phyloP scores from a whole-genome alignment of 2,888 invertebrate species.

The Drosophila greeni region DNA sequence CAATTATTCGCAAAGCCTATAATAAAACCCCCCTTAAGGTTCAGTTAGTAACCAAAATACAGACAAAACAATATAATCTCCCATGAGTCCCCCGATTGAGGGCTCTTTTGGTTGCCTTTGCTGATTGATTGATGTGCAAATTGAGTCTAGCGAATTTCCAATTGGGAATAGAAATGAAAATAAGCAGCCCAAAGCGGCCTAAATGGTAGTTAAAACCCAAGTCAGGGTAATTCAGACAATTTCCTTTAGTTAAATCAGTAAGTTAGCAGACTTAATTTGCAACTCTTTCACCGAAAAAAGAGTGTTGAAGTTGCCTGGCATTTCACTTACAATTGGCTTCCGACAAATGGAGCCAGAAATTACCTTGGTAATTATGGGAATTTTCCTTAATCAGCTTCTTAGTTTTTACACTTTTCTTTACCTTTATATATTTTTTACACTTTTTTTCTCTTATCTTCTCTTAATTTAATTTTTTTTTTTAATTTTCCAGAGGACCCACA shows the following conservation, averaged over 20 bases:
- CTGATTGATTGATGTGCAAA: conserved; percentile 30
- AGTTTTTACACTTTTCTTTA: not conserved
- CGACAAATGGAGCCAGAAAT: conserved; percentile 60
- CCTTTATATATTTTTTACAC: not conserved
- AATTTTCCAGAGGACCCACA: conserved; percentile 22
- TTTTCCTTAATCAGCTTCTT: conserved; percentile 19
- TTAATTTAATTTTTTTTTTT: not conserved
- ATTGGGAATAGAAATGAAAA: conserved; percentile 15
- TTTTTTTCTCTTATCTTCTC: no score
- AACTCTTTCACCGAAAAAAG: not conserved
- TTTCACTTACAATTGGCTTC: conserved; percentile 69
- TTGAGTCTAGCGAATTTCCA: conserved; percentile 11
- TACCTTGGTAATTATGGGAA: conserved; percentile 41
- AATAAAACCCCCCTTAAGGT: not conserved
- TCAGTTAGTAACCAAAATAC: not conserved
- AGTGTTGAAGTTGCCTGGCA: conserved; percentile 49
- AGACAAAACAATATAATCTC: not conserved
- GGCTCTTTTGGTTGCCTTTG: conserved; percentile 1
- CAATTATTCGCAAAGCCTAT: no score
- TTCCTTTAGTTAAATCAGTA: not conserved
- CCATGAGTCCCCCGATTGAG: conserved; percentile 11
- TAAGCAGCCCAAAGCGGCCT: conserved; percentile 2
- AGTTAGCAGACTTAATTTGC: conserved; percentile 1
- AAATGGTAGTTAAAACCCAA: conserved; percentile 3
- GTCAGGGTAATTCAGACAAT: conserved; percentile 27